A percentile compares a stretch with the other conserved stretches of the same genome.
These are phyloP conservation scores for Dasysyrphus albostriatus DNA, from an alignment of 2,888 invertebrate species.

Conservation along the genomic window DNA sequence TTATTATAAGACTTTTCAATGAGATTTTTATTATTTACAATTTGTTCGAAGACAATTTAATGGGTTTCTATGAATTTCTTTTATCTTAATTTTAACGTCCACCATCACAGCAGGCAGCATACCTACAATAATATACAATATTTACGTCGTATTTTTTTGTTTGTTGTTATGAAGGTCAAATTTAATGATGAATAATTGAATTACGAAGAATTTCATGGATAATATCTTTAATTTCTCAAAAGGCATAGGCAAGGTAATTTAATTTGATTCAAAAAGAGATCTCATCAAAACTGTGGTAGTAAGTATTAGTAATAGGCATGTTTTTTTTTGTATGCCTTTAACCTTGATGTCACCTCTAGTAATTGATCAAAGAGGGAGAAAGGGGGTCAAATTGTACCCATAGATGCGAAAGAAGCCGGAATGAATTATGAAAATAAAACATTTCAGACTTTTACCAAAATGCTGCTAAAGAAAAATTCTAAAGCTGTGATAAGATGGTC, in stretches of 20 bases:
- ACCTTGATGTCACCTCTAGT: too few relatives aligned
- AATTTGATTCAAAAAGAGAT: too few relatives aligned
- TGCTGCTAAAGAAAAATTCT: too few relatives aligned
- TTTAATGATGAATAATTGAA: not conserved
- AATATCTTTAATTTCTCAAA: not conserved
- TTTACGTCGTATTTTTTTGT: not conserved
- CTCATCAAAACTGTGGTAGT: too few relatives aligned
- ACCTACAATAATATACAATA: not conserved
- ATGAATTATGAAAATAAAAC: too few relatives aligned
- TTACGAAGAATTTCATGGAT: not conserved
- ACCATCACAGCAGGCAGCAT: constrained; percentile 36
- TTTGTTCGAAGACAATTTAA: constrained; percentile 76
- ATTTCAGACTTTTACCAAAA: too few relatives aligned
- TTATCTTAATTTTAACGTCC: constrained; percentile 59
- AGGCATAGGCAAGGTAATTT: not conserved
- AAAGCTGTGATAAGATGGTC: too few relatives aligned
- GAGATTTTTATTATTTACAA: constrained; percentile 76
- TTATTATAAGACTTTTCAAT: constrained; percentile 74
- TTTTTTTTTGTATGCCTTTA: too few relatives aligned
- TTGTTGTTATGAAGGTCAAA: not conserved
- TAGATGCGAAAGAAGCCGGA: too few relatives aligned
- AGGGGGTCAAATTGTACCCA: too few relatives aligned
- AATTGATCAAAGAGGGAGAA: too few relatives aligned
- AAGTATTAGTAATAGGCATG: too few relatives aligned
- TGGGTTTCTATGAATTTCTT: constrained; percentile 72